phyloP scores from a whole-genome alignment of 1,140 invertebrate species.

The Probaryconus sp. region DNA sequence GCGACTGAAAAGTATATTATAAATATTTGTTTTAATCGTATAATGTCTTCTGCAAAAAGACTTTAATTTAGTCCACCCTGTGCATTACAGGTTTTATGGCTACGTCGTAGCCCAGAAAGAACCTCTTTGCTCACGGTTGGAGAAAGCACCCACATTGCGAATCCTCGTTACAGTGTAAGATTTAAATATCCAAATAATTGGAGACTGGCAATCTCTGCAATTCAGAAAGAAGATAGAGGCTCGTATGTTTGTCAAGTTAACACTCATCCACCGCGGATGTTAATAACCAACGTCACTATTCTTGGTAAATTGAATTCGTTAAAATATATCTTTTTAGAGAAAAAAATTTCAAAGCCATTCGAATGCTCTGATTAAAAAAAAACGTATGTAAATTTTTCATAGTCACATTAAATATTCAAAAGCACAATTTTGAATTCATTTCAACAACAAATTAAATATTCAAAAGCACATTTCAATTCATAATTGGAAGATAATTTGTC shows the following conservation, averaged over 20 bases:
- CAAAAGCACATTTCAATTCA: too few species aligned
- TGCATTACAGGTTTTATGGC: conserved; percentile 79
- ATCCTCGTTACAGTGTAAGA: conserved; percentile 76
- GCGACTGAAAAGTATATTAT: too few species aligned
- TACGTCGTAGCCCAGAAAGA: conserved; percentile 75
- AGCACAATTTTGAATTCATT: too few species aligned
- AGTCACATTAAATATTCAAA: too few species aligned
- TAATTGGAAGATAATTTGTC: too few species aligned
- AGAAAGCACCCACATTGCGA: conserved; percentile 78
- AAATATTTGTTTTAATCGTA: too few species aligned
- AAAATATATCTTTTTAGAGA: conserved; percentile 1
- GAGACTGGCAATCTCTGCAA: conserved; percentile 86
- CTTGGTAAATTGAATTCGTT: conserved; percentile 67
- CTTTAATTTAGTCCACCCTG: conserved; percentile 1
- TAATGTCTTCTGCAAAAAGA: too few species aligned
- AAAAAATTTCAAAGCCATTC: conserved; percentile 8
- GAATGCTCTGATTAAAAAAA: too few species aligned
- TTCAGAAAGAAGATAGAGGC: conserved; percentile 85
- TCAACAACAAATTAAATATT: too few species aligned
- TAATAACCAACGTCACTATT: conserved; percentile 74
- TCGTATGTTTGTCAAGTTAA: conserved; percentile 91
- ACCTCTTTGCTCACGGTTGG: conserved; percentile 79
- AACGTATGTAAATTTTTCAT: too few species aligned
- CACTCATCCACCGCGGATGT: conserved; percentile 85
- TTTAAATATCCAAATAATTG: conserved; percentile 87